phyloP scores from a whole-genome alignment of 2,888 invertebrate species.

The Doris montereyensis region DNA sequence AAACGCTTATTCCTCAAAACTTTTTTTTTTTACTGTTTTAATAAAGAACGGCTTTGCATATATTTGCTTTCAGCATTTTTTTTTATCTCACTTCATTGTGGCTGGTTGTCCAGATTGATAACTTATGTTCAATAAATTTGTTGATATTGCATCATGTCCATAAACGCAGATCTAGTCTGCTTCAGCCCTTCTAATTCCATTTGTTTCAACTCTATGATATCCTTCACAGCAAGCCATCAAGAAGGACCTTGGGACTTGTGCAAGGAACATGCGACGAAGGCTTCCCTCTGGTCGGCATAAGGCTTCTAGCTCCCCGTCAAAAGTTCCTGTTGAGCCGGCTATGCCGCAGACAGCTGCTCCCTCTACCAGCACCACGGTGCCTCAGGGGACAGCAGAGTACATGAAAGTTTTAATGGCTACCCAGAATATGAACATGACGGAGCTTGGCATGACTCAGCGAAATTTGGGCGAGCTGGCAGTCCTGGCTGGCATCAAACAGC shows the following conservation, averaged over 20 bases:
- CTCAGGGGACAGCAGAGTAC: conserved; percentile 13
- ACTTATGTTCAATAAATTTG: no score
- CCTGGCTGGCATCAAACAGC: conserved; percentile 44
- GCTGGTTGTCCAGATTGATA: no score
- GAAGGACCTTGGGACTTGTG: conserved; percentile 47
- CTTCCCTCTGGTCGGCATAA: conserved; percentile 35
- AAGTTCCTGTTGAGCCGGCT: conserved; percentile 22
- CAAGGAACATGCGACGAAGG: conserved; percentile 45
- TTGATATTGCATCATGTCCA: no score
- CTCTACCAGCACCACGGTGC: not conserved
- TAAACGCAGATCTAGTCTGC: no score
- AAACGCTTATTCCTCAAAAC: no score
- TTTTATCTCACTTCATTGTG: no score
- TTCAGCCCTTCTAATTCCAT: no score
- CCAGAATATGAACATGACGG: conserved; percentile 37
- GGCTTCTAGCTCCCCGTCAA: not conserved
- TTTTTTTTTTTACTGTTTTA: no score
- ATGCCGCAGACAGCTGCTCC: not conserved
- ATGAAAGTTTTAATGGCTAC: conserved; percentile 41
- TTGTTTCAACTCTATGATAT: no score
- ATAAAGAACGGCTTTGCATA: no score
- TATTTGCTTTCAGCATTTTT: no score
- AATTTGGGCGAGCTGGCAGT: conserved; percentile 45
- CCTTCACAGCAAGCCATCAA: conserved; percentile 43
- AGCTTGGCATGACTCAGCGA: conserved; percentile 32